phyloP scores from a whole-genome alignment of 2,888 invertebrate species.

The Phasia obesa region DNA sequence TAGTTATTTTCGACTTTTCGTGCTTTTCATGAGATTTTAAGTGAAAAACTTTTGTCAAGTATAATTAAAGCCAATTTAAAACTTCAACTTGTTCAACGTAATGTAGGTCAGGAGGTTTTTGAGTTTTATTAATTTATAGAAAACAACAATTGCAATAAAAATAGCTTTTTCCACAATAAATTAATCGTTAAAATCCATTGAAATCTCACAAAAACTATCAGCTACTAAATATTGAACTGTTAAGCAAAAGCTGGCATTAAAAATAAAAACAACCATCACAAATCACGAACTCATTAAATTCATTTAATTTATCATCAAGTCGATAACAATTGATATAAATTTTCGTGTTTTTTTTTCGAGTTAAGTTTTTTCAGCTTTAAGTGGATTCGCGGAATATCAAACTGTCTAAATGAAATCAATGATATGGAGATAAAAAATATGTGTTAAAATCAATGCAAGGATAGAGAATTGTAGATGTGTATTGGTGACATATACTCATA shows the following conservation, averaged over 20 bases:
- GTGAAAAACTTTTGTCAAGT: neutral
- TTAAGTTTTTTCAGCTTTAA: constrained; percentile 29
- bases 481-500: constrained; percentile 3
- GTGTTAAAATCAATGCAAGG: constrained; percentile 41
- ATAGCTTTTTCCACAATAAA: constrained; percentile 39
- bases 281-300: constrained; percentile 67
- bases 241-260: constrained; percentile 36
- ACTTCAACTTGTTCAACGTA: neutral
- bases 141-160: constrained; percentile 25
- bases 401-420: constrained; percentile 64
- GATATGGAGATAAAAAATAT: constrained; percentile 55
- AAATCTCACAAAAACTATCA: constrained; percentile 6
- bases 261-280: constrained; percentile 56
- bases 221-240: constrained; percentile 34
- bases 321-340: constrained; percentile 65
- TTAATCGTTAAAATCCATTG: constrained; percentile 47
- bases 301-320: constrained; percentile 66
- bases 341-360: constrained; percentile 33
- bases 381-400: constrained; percentile 49
- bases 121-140: neutral
- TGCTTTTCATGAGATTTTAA: neutral
- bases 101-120: constrained; percentile 33
- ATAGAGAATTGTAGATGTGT: constrained; percentile 25
- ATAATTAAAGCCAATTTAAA: neutral
- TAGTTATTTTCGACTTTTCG: neutral